Conservation (phyloP, 2,113 vertebrate genomes). For the Leucosticte australis region DNA sequence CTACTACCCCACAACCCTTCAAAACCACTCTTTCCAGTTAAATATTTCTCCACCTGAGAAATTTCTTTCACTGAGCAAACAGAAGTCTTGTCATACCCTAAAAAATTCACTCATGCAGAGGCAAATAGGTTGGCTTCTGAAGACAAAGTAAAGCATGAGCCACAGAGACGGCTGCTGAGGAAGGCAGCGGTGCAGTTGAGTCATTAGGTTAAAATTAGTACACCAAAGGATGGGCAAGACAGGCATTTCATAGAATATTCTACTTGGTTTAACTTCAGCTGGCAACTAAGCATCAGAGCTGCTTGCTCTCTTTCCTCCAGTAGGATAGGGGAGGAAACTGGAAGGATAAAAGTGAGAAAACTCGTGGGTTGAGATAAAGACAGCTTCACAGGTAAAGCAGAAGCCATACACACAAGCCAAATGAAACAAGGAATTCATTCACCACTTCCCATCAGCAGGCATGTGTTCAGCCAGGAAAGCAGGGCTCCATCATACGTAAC, state of each 20-base stretch:
- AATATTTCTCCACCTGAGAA: neutral
- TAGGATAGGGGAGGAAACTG: neutral
- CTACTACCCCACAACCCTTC: neutral
- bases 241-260: neutral
- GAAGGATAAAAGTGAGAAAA: neutral
- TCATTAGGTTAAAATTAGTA: neutral
- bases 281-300: neutral
- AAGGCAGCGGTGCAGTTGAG: neutral
- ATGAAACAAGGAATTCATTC: neutral
- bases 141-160: neutral
- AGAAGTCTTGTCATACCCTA: neutral
- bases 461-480: neutral
- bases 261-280: neutral
- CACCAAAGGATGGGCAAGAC: neutral
- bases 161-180: neutral
- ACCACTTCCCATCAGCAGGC: neutral
- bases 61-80: neutral
- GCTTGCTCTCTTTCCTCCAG: accelerated
- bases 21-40: neutral
- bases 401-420: neutral
- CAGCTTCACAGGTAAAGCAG: neutral
- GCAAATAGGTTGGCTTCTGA: neutral
- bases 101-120: neutral
- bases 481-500: neutral
- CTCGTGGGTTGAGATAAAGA: neutral